Evolutionary conservation across 2,797 vertebrate species (phyloP).

Genomic region (Eurystomus glaucurus): DNA sequence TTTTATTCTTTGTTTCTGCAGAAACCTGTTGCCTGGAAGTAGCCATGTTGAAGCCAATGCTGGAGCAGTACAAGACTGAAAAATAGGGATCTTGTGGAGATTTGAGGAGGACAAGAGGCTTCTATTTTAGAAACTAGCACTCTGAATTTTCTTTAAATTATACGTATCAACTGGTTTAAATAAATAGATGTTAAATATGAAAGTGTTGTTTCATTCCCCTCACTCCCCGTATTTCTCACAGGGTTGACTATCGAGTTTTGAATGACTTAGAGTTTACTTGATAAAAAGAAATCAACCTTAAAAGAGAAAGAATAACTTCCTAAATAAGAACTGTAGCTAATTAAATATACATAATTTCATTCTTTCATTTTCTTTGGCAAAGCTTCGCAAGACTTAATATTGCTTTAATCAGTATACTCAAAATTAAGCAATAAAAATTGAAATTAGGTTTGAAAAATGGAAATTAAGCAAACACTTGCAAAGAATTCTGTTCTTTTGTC

Average conservation of each 20-base stretch:
- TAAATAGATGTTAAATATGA: constrained; percentile 15
- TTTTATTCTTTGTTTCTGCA: background rate
- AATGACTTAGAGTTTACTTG: constrained; percentile 54
- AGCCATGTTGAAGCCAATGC: background rate
- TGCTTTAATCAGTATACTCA: constrained; percentile 79
- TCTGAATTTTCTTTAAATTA: background rate
- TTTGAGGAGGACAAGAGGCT: background rate
- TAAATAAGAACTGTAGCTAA: constrained; percentile 77
- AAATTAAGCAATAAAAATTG: constrained; percentile 81
- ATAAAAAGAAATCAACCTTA: constrained; percentile 58
- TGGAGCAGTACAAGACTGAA: background rate
- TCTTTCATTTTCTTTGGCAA: constrained; percentile 79
- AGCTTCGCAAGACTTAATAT: constrained; percentile 71
- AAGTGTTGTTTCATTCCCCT: background rate
- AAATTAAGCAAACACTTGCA: constrained; percentile 72
- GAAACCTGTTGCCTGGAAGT: background rate
- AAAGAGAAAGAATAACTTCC: constrained; percentile 41
- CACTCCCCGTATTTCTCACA: background rate
- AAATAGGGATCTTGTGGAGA: background rate
- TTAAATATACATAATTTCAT: constrained; percentile 78
- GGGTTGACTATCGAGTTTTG: constrained; percentile 3
- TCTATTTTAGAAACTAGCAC: background rate
- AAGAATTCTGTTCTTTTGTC: constrained; percentile 72
- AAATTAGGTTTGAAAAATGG: constrained; percentile 78
- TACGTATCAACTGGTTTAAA: background rate